Conservation (phyloP, 2,888 invertebrate genomes). For the Brachyopa scutellaris region DNA sequence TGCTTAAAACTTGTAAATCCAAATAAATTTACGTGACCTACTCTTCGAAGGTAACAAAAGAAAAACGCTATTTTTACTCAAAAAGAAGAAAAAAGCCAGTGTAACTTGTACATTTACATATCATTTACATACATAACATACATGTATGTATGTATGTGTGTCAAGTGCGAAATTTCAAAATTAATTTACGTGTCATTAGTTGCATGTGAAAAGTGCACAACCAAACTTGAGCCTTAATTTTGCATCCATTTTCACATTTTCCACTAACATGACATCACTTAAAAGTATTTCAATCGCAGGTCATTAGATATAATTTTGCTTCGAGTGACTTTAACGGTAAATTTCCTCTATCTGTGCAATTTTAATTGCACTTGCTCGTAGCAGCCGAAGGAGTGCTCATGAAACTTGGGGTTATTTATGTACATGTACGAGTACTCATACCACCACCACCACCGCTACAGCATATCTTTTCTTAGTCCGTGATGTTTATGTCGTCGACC, state of each 20-base stretch:
- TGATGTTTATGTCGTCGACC: slow-evolving; percentile 18
- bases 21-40: slow-evolving; percentile 14
- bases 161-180: slow-evolving; percentile 68
- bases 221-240: not conserved
- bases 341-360: slow-evolving; percentile 55
- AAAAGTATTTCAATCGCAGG: slow-evolving; percentile 72
- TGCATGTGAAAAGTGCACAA: slow-evolving; percentile 43
- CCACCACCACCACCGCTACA: slow-evolving; percentile 26
- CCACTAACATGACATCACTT: slow-evolving; percentile 56
- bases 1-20: slow-evolving; percentile 28
- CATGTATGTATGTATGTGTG: slow-evolving; percentile 25
- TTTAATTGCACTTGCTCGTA: slow-evolving; percentile 68
- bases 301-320: slow-evolving; percentile 70
- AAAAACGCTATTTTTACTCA: slow-evolving; percentile 1
- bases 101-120: slow-evolving; percentile 46
- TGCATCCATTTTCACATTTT: slow-evolving; percentile 25
- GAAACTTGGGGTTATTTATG: slow-evolving; percentile 19
- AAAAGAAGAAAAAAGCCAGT: no score
- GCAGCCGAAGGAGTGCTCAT: slow-evolving; percentile 11
- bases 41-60: slow-evolving; percentile 2
- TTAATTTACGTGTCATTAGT: slow-evolving; percentile 72
- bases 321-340: slow-evolving; percentile 63
- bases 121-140: no score
- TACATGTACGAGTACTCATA: not conserved
- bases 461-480: slow-evolving; percentile 39